Base-by-base conservation (phyloP, 1,140 invertebrate species). In the Ostrea edulis region DNA sequence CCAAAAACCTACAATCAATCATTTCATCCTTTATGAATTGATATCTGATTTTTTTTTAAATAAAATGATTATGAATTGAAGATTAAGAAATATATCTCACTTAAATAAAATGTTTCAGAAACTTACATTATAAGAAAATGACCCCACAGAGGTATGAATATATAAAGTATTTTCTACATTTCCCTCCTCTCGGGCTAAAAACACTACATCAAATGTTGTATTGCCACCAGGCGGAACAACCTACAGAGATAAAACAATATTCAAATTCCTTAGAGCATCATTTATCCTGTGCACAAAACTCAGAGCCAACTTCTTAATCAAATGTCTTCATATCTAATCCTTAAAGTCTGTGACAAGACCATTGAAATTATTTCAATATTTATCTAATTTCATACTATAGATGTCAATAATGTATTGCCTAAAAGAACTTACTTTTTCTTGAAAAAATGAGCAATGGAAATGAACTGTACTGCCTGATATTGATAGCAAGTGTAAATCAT, bases 191-290 rank as follows among this genome's bases (percentile, higher is more conserved):
- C 98, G 96, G 25, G 98, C 98, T 92, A 99, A 96, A 95, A 98
- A 99, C 86, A 99, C 97, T 91, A 99, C 97, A 96, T 97, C 98
- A 96, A 99, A 99, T 88, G 97, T 97, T 90, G 98, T 99, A 95
- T 99, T 99, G 82, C 97, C 97, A 87, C 97, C 96, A 81, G 98
- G 97, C 93, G 97, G 97, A 94, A 99, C 97, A 92, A 97, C 96
- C 97, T 97, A 92, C 11, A 95, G 55, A 89, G 88, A 92, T 88
- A 92, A 92, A 90, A 92, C 90, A 58, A 68, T 35, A 88, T 25
- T 29, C 12, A 51, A 17, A 81, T 29, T 4, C 5, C 71, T 12
- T 35, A 14, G 8, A 4, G 44, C 8, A 81, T 51, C n/a, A 35
- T 29, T 51, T 14, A 81, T 29, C 12, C 11, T 20, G 11, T 77